Evolutionary conservation across 2,113 vertebrate genomes (phyloP).

Genomic region (Todiramphus saurophagus): DNA sequence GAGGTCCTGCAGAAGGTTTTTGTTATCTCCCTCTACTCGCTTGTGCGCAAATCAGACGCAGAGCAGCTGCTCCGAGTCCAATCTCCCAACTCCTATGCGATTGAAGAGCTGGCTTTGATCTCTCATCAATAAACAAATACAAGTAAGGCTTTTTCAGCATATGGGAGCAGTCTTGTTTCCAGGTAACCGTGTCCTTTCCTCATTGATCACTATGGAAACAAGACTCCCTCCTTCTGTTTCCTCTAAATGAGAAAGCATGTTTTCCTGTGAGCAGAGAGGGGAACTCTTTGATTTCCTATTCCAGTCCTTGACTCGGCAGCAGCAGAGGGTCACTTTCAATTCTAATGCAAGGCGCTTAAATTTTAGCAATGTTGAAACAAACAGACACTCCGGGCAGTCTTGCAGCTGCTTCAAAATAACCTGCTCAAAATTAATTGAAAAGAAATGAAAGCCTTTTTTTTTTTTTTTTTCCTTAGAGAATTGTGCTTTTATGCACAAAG

Average conservation of each 20-base stretch:
- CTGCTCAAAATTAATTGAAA: neutral
- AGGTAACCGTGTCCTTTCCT: conserved; percentile 65
- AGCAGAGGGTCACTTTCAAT: conserved; percentile 31
- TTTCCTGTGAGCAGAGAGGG: conserved; percentile 16
- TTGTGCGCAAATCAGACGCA: neutral
- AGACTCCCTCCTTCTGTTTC: conserved; percentile 54
- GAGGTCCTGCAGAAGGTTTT: neutral
- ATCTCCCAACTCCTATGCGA: neutral
- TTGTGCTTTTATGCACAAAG: neutral
- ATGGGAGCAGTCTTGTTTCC: conserved; percentile 54
- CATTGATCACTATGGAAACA: conserved; percentile 74
- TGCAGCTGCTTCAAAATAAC: neutral
- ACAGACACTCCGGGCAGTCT: neutral
- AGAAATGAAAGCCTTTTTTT: neutral
- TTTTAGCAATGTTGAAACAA: conserved; percentile 24
- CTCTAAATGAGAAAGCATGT: conserved; percentile 48
- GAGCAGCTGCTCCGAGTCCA: neutral
- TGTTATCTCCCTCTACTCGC: rapidly evolving
- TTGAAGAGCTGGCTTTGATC: conserved; percentile 24
- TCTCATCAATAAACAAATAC: conserved; percentile 52
- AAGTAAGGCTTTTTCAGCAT: neutral
- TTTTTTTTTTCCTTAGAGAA: neutral
- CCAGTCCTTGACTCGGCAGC: neutral
- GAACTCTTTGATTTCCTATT: conserved; percentile 62
- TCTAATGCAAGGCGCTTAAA: neutral